A percentile compares a stretch with the other conserved stretches of the same genome.
phyloP scores from a whole-genome alignment of 2,113 vertebrate genomes.

The Tenrec ecaudatus region DNA sequence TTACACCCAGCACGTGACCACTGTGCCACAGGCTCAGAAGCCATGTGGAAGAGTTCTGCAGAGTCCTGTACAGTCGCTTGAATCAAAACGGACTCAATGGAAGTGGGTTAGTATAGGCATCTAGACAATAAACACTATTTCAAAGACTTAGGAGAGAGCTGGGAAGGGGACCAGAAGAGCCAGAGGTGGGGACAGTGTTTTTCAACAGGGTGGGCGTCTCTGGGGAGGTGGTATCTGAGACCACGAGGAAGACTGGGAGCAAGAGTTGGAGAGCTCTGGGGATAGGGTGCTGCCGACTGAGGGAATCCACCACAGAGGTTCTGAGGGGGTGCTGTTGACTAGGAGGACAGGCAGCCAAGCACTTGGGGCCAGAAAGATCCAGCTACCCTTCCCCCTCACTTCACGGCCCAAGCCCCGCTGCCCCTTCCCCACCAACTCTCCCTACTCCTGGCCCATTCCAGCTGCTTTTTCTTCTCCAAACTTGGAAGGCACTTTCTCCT shows the following conservation, averaged over 20 bases:
- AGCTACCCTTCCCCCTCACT: too few relatives aligned
- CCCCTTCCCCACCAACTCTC: neutral
- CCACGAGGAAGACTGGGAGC: neutral
- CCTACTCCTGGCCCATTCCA: neutral
- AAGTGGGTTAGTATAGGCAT: too few relatives aligned
- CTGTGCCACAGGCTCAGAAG: too few relatives aligned
- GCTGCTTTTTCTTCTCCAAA: neutral
- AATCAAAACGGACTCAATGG: too few relatives aligned
- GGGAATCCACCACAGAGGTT: constrained; percentile 9
- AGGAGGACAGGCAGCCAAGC: neutral
- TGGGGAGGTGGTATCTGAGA: neutral
- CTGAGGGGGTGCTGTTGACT: neutral
- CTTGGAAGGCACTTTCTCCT: constrained; percentile 7
- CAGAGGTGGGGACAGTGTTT: neutral
- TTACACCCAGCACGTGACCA: too few relatives aligned
- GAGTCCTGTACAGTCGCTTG: too few relatives aligned
- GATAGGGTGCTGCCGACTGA: neutral
- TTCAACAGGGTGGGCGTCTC: neutral
- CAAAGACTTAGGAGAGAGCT: too few relatives aligned
- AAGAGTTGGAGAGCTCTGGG: neutral
- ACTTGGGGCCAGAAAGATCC: neutral
- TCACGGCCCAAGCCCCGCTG: too few relatives aligned
- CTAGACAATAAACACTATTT: neutral
- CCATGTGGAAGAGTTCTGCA: too few relatives aligned
- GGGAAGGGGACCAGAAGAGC: neutral